Evolutionary conservation across 2,113 vertebrate genomes (phyloP).

Genomic region (Sula dactylatra): DNA sequence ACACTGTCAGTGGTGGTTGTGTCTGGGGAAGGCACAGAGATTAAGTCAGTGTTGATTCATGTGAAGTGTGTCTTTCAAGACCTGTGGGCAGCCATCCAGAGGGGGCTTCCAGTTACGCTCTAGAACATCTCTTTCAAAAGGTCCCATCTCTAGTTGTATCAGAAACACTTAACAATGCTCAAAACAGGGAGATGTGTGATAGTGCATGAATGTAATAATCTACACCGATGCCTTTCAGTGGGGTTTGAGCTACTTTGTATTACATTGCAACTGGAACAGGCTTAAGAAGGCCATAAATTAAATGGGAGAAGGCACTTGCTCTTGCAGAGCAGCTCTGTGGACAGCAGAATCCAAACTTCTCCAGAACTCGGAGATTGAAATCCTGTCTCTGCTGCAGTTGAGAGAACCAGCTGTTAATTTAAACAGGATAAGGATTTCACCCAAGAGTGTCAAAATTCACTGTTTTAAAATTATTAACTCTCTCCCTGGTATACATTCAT

Average conservation of each 20-base stretch:
- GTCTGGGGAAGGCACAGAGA: neutral
- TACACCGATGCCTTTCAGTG: neutral
- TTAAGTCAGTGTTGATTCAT: neutral
- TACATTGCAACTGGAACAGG: neutral
- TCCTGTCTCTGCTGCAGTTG: neutral
- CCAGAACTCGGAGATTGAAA: neutral
- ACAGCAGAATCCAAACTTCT: neutral
- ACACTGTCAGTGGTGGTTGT: neutral
- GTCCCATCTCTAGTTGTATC: neutral
- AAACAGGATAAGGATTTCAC: neutral
- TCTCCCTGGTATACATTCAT: neutral
- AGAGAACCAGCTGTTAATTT: neutral
- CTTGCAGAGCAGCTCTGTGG: neutral
- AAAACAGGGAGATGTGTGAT: neutral
- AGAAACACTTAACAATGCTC: neutral
- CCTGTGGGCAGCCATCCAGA: neutral
- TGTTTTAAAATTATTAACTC: neutral
- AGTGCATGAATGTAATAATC: neutral
- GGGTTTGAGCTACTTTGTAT: neutral
- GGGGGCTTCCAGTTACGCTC: neutral
- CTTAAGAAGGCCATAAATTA: neutral
- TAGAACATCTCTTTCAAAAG: neutral
- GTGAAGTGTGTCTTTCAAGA: neutral
- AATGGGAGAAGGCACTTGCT: neutral
- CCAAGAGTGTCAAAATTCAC: neutral